Conservation (phyloP, 2,113 vertebrate genomes). For the Bambusicola thoracicus region DNA sequence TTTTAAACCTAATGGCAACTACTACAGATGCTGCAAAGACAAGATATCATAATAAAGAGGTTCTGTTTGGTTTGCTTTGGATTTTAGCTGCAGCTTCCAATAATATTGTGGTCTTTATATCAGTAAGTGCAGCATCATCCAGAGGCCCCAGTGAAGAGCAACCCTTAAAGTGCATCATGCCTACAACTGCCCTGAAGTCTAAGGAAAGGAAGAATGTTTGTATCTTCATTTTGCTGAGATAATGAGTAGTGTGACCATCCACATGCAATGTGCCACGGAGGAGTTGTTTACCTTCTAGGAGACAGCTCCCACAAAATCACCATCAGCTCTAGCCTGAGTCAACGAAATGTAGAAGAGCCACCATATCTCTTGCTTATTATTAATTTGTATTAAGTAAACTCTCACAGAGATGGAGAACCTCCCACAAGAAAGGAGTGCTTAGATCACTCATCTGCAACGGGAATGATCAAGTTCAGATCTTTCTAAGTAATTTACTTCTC, state of each 20-base stretch:
- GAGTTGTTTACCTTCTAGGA: not conserved
- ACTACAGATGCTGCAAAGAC: not conserved
- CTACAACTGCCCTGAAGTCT: not conserved
- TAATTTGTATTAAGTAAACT: not conserved
- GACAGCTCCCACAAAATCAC: too few species aligned
- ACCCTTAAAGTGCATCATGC: not conserved
- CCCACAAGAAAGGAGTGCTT: not conserved
- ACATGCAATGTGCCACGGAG: not conserved
- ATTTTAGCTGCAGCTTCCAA: not conserved
- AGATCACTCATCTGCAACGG: not conserved
- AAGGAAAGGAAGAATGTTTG: not conserved
- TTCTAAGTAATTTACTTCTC: not conserved
- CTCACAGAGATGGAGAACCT: not conserved
- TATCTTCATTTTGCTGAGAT: not conserved
- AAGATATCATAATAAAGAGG: rapidly evolving
- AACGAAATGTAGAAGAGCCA: not conserved
- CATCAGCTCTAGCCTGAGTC: rapidly evolving
- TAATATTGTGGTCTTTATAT: not conserved
- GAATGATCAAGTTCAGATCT: not conserved
- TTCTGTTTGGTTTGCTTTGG: rapidly evolving
- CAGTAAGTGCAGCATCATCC: not conserved
- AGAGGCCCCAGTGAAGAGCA: not conserved
- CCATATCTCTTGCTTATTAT: not conserved
- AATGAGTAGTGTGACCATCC: not conserved
- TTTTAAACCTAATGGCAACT: not conserved